Conservation (phyloP, 2,888 invertebrate genomes). For the Xestia ashworthii region DNA sequence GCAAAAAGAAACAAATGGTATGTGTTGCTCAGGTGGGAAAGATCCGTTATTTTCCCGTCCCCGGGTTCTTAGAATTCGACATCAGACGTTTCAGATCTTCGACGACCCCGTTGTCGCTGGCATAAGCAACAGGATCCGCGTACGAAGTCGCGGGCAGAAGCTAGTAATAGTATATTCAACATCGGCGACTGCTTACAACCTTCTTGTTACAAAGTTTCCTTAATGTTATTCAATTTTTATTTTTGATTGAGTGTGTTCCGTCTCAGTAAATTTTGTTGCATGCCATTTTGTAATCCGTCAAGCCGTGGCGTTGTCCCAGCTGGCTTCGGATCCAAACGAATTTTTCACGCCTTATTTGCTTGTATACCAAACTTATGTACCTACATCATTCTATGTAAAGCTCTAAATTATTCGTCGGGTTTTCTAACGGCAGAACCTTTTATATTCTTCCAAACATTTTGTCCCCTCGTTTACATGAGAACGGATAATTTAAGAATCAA, state of each 20-base stretch:
- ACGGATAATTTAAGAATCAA: conserved; percentile 40
- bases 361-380: neutral
- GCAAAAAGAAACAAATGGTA: no score
- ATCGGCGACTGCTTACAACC: neutral
- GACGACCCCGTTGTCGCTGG: no score
- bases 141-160: no score
- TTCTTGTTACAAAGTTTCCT: neutral
- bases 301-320: neutral
- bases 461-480: conserved; percentile 47
- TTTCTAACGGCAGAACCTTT: conserved; percentile 31
- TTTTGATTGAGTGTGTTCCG: neutral
- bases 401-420: conserved; percentile 13
- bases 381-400: conserved; percentile 10
- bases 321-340: neutral
- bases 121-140: no score
- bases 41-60: no score
- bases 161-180: neutral
- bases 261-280: neutral
- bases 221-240: neutral
- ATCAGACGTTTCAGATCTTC: no score
- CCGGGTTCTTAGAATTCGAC: no score
- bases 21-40: no score
- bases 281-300: conserved; percentile 14
- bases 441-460: conserved; percentile 30
- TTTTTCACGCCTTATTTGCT: conserved; percentile 11